These are phyloP conservation scores for Oxytorus armatus DNA, from an alignment of 2,888 invertebrate species.

Conservation along the genomic window DNA sequence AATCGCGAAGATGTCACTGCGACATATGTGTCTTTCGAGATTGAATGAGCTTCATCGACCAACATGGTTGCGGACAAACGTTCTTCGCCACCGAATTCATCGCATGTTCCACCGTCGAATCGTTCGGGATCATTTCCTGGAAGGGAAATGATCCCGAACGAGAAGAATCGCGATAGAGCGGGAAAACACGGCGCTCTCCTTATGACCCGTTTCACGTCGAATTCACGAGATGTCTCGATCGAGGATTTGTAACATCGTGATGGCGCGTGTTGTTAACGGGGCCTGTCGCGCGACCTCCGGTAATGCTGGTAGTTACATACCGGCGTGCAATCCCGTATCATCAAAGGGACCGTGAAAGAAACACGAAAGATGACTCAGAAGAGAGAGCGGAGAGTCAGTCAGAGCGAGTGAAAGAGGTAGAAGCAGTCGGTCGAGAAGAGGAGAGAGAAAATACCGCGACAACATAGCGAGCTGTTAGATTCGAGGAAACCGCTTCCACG, in stretches of 20 bases:
- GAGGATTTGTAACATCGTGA: slow-evolving; percentile 12
- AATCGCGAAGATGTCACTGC: no score
- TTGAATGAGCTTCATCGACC: no score
- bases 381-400: slow-evolving; percentile 6
- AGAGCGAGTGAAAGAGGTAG: neutral
- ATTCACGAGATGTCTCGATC: slow-evolving; percentile 22
- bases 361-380: neutral
- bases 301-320: neutral
- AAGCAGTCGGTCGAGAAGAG: slow-evolving; percentile 14
- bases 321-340: neutral
- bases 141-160: neutral
- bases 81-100: neutral
- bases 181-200: neutral
- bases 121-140: no score
- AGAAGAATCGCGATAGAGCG: neutral
- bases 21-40: neutral
- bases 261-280: slow-evolving; percentile 22
- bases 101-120: neutral
- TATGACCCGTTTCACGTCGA: neutral
- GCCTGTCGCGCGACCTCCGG: slow-evolving; percentile 19
- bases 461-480: slow-evolving; percentile 30
- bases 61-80: no score
- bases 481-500: slow-evolving; percentile 52
- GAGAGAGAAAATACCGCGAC: neutral
- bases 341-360: slow-evolving; percentile 56